Conservation (phyloP, 92 coral and sea anemone genomes). For the Epizoanthus ramosus region DNA sequence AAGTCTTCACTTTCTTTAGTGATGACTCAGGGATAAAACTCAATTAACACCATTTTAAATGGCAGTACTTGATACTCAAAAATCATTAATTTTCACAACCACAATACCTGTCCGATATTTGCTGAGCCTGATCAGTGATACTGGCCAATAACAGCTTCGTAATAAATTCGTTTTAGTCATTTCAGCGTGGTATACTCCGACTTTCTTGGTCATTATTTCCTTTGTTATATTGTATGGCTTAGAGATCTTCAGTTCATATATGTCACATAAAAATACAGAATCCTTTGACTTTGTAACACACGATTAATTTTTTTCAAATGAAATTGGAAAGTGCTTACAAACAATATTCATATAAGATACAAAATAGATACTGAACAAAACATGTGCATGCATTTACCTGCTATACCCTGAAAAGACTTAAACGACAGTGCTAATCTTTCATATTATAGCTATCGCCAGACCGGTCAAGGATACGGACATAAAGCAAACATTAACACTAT, state of each 20-base stretch:
- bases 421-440: too few relatives aligned
- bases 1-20: background rate
- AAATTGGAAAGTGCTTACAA: too few relatives aligned
- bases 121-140: background rate
- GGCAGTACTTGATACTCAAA: constrained; percentile 36
- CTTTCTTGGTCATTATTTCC: background rate
- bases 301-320: too few relatives aligned
- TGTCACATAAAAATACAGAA: background rate
- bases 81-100: constrained; percentile 21
- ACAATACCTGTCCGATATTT: constrained; percentile 18
- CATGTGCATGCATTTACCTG: too few relatives aligned
- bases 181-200: background rate
- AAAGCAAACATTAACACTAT: too few relatives aligned
- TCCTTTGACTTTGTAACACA: too few relatives aligned
- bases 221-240: constrained; percentile 8
- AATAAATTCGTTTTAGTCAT: constrained; percentile 7
- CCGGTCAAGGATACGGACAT: too few relatives aligned
- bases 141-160: constrained; percentile 13
- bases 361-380: too few relatives aligned
- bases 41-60: constrained; percentile 37
- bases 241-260: background rate
- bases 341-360: too few relatives aligned
- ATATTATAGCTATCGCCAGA: too few relatives aligned
- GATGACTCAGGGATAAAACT: constrained; percentile 29
- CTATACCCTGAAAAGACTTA: too few relatives aligned